A percentile compares a stretch with the other conserved stretches of the same genome.
phyloP scores from a whole-genome alignment of 2,113 vertebrate genomes.

The Hyperoodon ampullatus region DNA sequence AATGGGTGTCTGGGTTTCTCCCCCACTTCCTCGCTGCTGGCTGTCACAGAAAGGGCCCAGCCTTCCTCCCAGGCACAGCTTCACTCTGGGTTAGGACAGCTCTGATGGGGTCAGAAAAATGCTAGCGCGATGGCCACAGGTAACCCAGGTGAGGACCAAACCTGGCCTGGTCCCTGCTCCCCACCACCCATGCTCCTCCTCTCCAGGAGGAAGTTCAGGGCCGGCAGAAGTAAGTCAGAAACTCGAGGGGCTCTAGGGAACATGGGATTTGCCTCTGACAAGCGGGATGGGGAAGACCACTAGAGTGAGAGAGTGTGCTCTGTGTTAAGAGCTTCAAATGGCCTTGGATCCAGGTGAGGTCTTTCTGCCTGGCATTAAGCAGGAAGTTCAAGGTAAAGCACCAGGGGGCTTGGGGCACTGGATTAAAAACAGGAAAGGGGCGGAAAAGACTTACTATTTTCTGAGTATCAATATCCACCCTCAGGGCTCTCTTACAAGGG shows the following conservation, averaged over 20 bases:
- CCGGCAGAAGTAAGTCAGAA: not conserved
- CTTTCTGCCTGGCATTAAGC: not conserved
- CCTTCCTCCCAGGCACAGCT: not conserved
- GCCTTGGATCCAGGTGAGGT: not conserved
- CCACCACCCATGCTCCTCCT: too few relatives aligned
- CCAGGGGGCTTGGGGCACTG: not conserved
- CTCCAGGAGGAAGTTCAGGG: not conserved
- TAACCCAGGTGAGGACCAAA: not conserved
- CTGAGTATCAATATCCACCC: conserved; percentile 3
- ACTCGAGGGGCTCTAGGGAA: not conserved
- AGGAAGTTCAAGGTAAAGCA: conserved; percentile 54
- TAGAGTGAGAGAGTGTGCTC: not conserved
- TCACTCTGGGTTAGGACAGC: not conserved
- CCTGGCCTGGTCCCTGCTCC: not conserved
- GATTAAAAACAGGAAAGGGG: conserved; percentile 63
- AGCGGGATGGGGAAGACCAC: not conserved
- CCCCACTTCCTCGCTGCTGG: not conserved
- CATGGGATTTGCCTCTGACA: not conserved
- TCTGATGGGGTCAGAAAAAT: not conserved
- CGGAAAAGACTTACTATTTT: conserved; percentile 53
- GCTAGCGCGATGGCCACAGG: not conserved
- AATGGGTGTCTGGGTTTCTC: conserved; percentile 1
- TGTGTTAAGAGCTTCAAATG: not conserved
- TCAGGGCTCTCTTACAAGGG: conserved; percentile 57
- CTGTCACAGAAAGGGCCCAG: not conserved